A percentile compares a stretch with the other conserved stretches of the same genome.
These are phyloP conservation scores for Salvelinus alpinus DNA, from an alignment of 2,113 vertebrate genomes.

Conservation along the genomic window DNA sequence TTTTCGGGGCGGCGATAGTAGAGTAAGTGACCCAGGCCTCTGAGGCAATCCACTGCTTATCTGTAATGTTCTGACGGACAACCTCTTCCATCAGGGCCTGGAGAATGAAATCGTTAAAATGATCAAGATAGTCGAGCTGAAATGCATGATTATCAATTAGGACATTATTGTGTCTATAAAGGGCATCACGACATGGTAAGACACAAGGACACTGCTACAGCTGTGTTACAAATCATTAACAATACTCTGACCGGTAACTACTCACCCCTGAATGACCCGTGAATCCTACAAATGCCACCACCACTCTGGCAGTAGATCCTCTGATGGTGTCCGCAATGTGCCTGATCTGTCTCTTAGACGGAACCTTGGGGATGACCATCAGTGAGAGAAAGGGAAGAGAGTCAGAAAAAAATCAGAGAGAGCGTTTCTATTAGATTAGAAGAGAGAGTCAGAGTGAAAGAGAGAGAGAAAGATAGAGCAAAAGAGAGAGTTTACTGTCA, in stretches of 20 bases:
- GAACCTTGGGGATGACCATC: slow-evolving; percentile 12
- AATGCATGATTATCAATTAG: too few species aligned
- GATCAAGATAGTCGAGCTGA: background rate
- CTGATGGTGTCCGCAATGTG: slow-evolving; percentile 53
- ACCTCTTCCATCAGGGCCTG: slow-evolving; percentile 52
- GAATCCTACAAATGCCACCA: slow-evolving; percentile 57
- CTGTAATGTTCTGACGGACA: slow-evolving; percentile 51
- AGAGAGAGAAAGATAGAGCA: background rate
- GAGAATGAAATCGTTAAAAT: background rate
- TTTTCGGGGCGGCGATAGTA: slow-evolving; percentile 25
- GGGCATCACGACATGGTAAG: too few species aligned
- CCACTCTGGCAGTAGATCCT: slow-evolving; percentile 52
- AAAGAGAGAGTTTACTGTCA: background rate
- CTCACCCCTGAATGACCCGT: background rate
- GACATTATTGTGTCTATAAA: too few species aligned
- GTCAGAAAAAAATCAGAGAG: background rate
- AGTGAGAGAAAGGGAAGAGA: slow-evolving; percentile 4
- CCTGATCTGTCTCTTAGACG: slow-evolving; percentile 29
- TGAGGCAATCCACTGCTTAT: slow-evolving; percentile 65
- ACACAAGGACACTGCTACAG: too few species aligned
- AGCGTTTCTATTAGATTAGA: background rate
- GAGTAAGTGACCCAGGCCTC: slow-evolving; percentile 59
- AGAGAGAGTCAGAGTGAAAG: background rate
- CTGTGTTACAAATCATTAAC: too few species aligned
- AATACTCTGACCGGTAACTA: too few species aligned